A percentile compares a stretch with the other conserved stretches of the same genome.
Evolutionary conservation across 1,140 invertebrate species (phyloP).

Genomic region (Drosophila carrolli): DNA sequence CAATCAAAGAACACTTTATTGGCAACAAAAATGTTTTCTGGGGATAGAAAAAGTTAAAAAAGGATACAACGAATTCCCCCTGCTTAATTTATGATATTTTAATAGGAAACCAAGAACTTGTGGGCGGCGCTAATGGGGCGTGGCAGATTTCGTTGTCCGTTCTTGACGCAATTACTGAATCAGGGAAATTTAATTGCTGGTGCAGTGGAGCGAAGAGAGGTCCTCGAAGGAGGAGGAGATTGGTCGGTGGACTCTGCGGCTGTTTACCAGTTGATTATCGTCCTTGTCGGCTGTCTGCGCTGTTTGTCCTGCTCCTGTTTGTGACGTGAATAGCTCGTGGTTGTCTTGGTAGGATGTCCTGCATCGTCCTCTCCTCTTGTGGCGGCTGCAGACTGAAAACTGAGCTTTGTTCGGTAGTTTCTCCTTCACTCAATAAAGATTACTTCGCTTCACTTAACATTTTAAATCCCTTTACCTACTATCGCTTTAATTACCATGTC

Average conservation of each 20-base stretch:
- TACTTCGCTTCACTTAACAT: too few species aligned
- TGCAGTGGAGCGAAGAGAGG: constrained; percentile 3
- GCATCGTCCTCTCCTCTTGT: background rate
- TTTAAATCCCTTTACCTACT: too few species aligned
- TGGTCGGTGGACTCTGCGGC: constrained; percentile 9
- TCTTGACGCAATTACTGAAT: constrained; percentile 35
- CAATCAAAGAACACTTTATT: constrained; percentile 40
- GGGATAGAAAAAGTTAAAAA: background rate
- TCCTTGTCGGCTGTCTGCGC: constrained; percentile 15
- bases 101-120: constrained; percentile 24
- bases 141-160: constrained; percentile 26
- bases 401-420: background rate
- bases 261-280: constrained; percentile 37
- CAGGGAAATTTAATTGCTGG: constrained; percentile 34
- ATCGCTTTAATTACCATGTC: too few species aligned
- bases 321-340: constrained; percentile 27
- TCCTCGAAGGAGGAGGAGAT: constrained; percentile 1
- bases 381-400: background rate
- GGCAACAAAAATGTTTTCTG: constrained; percentile 8
- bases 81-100: constrained; percentile 43
- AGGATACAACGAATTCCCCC: background rate
- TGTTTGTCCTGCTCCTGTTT: constrained; percentile 22
- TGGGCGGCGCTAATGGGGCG: constrained; percentile 28
- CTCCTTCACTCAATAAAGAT: background rate
- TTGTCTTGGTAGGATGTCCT: constrained; percentile 13